phyloP scores from a whole-genome alignment of 2,888 invertebrate species.

The Limnephilus lunatus region DNA sequence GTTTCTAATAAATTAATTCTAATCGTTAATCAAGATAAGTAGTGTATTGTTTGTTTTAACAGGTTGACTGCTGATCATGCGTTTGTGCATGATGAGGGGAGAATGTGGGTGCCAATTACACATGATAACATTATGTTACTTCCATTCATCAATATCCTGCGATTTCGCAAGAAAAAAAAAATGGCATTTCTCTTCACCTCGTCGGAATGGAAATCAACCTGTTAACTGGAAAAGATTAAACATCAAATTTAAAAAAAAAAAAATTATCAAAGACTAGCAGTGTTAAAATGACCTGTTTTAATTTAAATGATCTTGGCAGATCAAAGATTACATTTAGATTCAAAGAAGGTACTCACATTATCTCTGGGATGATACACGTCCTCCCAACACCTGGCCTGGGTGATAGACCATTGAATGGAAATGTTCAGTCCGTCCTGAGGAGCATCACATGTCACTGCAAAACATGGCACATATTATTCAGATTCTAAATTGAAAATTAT shows the following conservation, averaged over 20 bases:
- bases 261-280: too few relatives aligned
- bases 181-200: too few relatives aligned
- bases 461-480: not conserved
- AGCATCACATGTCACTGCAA: conserved; percentile 75
- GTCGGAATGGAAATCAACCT: too few relatives aligned
- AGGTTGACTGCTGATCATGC: too few relatives aligned
- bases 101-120: too few relatives aligned
- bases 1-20: not conserved
- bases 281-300: too few relatives aligned
- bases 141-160: too few relatives aligned
- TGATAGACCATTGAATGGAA: conserved; percentile 76
- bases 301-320: not conserved
- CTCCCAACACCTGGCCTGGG: conserved; percentile 79
- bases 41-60: not conserved
- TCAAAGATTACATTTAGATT: not conserved
- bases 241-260: too few relatives aligned
- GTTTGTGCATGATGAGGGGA: too few relatives aligned
- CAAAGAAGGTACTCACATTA: conserved; percentile 66
- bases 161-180: too few relatives aligned
- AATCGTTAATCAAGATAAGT: not conserved
- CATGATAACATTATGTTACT: too few relatives aligned
- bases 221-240: not conserved
- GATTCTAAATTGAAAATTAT: conserved; percentile 5
- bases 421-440: conserved; percentile 70
- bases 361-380: conserved; percentile 69